Evolutionary conservation across 1,140 invertebrate genomes (phyloP).

Genomic region (Triops cancriformis): DNA sequence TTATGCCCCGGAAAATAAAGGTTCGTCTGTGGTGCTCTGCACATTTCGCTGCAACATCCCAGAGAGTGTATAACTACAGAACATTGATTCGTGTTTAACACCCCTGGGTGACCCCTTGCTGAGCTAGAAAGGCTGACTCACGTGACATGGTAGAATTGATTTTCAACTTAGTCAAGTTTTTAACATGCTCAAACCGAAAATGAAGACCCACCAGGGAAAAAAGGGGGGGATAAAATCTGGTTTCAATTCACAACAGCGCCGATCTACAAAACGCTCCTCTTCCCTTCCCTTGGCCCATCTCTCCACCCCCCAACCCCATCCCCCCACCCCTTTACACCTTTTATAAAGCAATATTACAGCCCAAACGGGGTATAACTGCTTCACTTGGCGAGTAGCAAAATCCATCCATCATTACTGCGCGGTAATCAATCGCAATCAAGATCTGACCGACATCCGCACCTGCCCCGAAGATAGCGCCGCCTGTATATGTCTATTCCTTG

Average conservation of each 20-base stretch:
- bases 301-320: no score
- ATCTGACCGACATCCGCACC: not conserved
- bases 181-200: not conserved
- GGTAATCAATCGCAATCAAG: conserved; percentile 10
- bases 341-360: no score
- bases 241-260: not conserved
- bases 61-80: not conserved
- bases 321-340: no score
- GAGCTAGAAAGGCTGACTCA: not conserved
- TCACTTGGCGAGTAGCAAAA: not conserved
- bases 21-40: not conserved
- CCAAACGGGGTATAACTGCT: not conserved
- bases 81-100: conserved; percentile 7
- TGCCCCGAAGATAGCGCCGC: not conserved
- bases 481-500: not conserved
- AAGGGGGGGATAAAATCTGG: not conserved
- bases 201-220: not conserved
- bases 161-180: not conserved
- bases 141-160: conserved; percentile 10
- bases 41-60: not conserved
- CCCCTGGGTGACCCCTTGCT: conserved; percentile 11
- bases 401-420: not conserved
- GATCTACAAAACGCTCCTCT: no score
- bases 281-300: no score
- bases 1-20: not conserved